phyloP scores from a whole-genome alignment of 2,113 vertebrate species.

The Geococcyx californianus region DNA sequence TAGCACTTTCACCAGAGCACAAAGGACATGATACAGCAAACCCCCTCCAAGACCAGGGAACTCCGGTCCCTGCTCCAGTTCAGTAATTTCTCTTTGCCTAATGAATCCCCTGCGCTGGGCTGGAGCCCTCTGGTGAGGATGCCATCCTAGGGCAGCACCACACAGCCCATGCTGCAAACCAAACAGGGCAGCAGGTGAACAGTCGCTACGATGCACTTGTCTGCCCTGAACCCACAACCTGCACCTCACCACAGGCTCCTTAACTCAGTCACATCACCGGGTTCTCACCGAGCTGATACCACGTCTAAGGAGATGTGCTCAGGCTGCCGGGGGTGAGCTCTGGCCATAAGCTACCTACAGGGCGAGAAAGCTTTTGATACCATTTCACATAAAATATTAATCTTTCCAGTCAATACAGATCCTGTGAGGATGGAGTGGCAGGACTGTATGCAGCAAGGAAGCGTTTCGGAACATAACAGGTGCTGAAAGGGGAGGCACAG shows the following conservation, averaged over 20 bases:
- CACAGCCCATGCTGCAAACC: not conserved
- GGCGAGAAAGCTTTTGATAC: not conserved
- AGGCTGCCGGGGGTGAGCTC: not conserved
- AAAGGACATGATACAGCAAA: not conserved
- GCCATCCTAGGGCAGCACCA: rapidly evolving
- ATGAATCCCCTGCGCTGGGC: not conserved
- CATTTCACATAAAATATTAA: not conserved
- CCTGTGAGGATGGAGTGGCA: not conserved
- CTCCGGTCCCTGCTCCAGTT: not conserved
- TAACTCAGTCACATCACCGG: not conserved
- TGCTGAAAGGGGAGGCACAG: not conserved
- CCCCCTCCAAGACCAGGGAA: not conserved
- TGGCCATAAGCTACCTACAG: not conserved
- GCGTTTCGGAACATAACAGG: not conserved
- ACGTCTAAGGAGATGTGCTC: not conserved
- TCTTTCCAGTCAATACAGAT: not conserved
- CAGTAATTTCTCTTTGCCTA: not conserved
- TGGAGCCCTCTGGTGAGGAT: not conserved
- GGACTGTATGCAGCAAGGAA: not conserved
- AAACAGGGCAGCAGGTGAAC: too few relatives aligned
- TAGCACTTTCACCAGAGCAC: not conserved
- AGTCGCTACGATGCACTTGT: not conserved
- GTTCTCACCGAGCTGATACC: not conserved
- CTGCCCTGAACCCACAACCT: rapidly evolving
- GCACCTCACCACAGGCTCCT: not conserved